Percentiles rank a stretch among this genome's conserved stretches.
Conservation (phyloP, 1,140 invertebrate species). For the Plodia interpunctella region DNA sequence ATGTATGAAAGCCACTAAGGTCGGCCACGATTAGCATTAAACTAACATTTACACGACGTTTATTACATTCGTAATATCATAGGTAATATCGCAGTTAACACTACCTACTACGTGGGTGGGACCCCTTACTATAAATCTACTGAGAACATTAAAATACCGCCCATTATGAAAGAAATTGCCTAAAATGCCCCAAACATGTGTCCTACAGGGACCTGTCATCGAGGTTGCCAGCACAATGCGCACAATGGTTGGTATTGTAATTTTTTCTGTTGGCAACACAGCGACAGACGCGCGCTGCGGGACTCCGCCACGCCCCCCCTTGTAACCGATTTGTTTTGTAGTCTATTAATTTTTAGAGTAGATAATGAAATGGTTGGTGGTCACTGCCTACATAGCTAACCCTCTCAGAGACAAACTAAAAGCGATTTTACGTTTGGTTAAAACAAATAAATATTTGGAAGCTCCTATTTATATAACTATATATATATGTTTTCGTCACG, state of each 20-base stretch:
- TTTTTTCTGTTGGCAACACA: slow-evolving; percentile 63
- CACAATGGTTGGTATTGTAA: slow-evolving; percentile 59
- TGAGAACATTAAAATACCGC: slow-evolving; percentile 65
- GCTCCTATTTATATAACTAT: no score
- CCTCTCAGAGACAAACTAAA: slow-evolving; percentile 16
- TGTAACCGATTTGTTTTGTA: slow-evolving; percentile 67
- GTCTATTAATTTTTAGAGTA: slow-evolving; percentile 54
- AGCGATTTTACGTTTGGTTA: no score
- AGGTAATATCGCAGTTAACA: slow-evolving; percentile 44
- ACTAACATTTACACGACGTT: slow-evolving; percentile 18
- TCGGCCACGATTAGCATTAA: slow-evolving; percentile 10
- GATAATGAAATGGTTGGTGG: not conserved
- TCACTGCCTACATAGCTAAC: not conserved
- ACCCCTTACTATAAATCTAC: slow-evolving; percentile 57
- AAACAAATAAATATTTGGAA: no score
- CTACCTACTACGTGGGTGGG: slow-evolving; percentile 30
- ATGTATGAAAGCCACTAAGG: not conserved
- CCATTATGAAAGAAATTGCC: slow-evolving; percentile 68
- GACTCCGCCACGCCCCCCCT: slow-evolving; percentile 56
- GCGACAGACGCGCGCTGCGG: slow-evolving; percentile 68
- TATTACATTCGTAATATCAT: slow-evolving; percentile 27
- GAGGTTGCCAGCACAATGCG: slow-evolving; percentile 61
- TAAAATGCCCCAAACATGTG: slow-evolving; percentile 72
- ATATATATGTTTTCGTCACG: no score
- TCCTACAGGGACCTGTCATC: slow-evolving; percentile 70